These are phyloP conservation scores for Halictus quadricinctus DNA, from an alignment of 2,888 invertebrate genomes.

Conservation along the genomic window DNA sequence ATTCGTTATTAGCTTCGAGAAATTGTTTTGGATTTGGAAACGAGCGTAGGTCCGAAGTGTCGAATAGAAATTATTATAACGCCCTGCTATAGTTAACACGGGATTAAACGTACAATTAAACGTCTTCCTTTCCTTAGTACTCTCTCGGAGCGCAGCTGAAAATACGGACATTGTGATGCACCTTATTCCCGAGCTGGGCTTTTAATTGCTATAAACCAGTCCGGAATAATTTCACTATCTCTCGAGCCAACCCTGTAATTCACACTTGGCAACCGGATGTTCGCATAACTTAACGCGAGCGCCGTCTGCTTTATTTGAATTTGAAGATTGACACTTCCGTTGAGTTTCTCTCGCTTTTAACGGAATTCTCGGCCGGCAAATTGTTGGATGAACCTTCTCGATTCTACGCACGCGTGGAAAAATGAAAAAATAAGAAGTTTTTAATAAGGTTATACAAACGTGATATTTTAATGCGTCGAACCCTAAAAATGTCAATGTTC, in stretches of 20 bases:
- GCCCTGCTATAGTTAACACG: background rate
- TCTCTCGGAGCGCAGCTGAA: background rate
- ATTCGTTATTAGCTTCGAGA: background rate
- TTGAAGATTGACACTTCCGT: background rate
- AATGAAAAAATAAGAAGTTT: too few species aligned
- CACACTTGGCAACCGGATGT: conserved; percentile 22
- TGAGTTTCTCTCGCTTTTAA: background rate
- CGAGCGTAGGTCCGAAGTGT: background rate
- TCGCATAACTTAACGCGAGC: conserved; percentile 18
- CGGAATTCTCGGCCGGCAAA: background rate
- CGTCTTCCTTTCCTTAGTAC: background rate
- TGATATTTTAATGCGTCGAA: too few species aligned
- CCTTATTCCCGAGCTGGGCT: conserved; percentile 53
- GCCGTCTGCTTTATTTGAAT: background rate
- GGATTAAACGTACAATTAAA: background rate
- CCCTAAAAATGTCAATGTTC: too few species aligned
- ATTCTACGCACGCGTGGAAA: too few species aligned
- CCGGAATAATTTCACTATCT: conserved; percentile 37
- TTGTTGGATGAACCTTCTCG: background rate
- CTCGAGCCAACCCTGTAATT: conserved; percentile 20
- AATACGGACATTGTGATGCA: conserved; percentile 41
- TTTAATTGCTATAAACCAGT: conserved; percentile 61
- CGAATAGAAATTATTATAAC: background rate
- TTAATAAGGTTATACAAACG: too few species aligned
- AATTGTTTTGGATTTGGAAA: background rate